Base-by-base conservation (phyloP, 2,113 vertebrate genomes). In the Chamaea fasciata region DNA sequence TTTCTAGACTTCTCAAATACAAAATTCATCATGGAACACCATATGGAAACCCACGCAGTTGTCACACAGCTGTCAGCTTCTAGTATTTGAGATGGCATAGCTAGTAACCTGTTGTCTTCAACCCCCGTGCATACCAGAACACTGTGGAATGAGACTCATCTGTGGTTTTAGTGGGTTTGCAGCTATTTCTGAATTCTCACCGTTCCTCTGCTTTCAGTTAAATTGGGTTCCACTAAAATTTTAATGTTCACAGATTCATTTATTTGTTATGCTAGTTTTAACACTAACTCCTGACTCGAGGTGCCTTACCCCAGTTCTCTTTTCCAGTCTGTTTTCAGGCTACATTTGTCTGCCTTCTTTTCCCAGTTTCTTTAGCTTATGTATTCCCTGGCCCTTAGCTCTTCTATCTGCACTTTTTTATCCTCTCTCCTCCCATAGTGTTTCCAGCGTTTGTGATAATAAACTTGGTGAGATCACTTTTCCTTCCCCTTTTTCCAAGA, bases 11-110 rank as follows among this genome's bases (percentile, higher is more conserved):
- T 94, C 78, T 91, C 35, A 74, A 90, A 93, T 83, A 81, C 33
- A 78, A 74, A 85, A 95, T 86, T 86, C 39, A 76, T 92, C 90
- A 55, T 89, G 9, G 56, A 90, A 70, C 78, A 83, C 94, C 83
- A 92, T 94, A 96, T 97, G 95, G 94, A 23, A 92, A 52, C 94
- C 94, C 94, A 88, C 91, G 28, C 95, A 94, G 83, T 93, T 96
- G 94, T 95, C 95, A 96, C 75, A 88, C 96, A 96, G 95, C 92
- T 96, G 92, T 97, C 94, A 96, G 50, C 73, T 95, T 80, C 68
- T 74, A 63, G 71, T 95, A 63, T 90, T 95, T 90, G 90, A 90
- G 68, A 80, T 88, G 88, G 59, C 74, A 37, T 70, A 92, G 64
- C 86, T 67, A 42, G 64, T 94, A 93, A 94, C 96, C 96, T 86